A percentile compares a stretch with the other conserved stretches of the same genome.
phyloP scores from a whole-genome alignment of 2,797 vertebrate species.

The Anabas testudineus region DNA sequence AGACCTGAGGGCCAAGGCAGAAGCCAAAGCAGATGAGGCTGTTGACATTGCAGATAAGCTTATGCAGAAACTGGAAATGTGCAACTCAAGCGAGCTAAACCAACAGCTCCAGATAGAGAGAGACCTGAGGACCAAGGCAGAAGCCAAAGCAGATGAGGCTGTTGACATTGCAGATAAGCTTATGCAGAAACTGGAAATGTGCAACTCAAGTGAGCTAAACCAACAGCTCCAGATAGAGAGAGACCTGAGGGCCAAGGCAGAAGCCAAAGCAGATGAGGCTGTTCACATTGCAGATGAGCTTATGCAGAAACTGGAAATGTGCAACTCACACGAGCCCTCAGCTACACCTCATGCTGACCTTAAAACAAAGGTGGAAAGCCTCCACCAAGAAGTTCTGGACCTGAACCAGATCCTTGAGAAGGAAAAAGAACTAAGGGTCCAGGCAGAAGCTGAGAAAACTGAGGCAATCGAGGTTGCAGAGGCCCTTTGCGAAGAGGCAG shows the following conservation, averaged over 20 bases:
- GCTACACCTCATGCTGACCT: neutral
- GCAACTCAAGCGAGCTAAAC: no score
- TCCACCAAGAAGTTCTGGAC: neutral
- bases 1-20: neutral
- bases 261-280: neutral
- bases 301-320: neutral
- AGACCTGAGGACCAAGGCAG: neutral
- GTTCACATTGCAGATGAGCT: neutral
- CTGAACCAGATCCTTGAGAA: neutral
- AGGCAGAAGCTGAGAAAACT: neutral
- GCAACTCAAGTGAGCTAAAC: no score
- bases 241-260: neutral
- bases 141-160: neutral
- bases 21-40: neutral
- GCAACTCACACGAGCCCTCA: neutral
- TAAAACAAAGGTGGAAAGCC: neutral
- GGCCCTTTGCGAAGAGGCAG: neutral
- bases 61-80: neutral
- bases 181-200: neutral
- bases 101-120: no score
- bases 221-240: no score
- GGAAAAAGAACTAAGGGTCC: neutral
- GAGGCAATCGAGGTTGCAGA: neutral
- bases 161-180: neutral
- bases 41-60: neutral